Conservation (phyloP, 2,113 vertebrate genomes). For the Heteronetta atricapilla region DNA sequence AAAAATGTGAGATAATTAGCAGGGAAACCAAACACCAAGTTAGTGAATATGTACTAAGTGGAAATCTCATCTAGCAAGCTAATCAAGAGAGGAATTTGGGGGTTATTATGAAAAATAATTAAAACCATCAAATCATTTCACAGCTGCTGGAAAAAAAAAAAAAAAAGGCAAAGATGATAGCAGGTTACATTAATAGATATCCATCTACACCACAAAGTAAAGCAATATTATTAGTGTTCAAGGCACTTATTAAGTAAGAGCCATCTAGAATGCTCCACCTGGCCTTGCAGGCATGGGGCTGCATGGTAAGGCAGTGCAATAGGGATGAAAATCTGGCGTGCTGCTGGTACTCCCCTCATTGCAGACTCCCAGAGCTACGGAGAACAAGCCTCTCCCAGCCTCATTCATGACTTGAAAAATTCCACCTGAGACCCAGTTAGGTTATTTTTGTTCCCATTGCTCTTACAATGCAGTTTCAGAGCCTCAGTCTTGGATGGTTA, state of each 20-base stretch:
- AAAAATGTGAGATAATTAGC: slow-evolving; percentile 62
- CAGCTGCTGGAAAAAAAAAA: slow-evolving; percentile 32
- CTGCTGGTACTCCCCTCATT: background rate
- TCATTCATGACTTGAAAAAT: background rate
- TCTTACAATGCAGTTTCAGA: background rate
- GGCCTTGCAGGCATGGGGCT: background rate
- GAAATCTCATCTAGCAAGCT: slow-evolving; percentile 66
- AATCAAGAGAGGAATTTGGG: slow-evolving; percentile 64
- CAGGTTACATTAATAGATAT: slow-evolving; percentile 45
- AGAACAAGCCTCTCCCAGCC: background rate
- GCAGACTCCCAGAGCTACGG: background rate
- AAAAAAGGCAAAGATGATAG: slow-evolving; percentile 41
- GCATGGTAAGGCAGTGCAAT: background rate
- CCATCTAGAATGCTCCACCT: background rate
- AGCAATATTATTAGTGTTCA: background rate
- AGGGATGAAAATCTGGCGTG: background rate
- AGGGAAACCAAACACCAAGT: slow-evolving; percentile 61
- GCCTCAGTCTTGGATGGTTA: background rate
- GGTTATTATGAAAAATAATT: slow-evolving; percentile 61
- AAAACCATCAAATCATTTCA: slow-evolving; percentile 45
- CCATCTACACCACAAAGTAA: slow-evolving; percentile 33
- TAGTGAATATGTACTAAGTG: slow-evolving; percentile 61
- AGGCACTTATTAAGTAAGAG: slow-evolving; percentile 25
- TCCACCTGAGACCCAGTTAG: background rate
- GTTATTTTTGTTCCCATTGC: background rate